Base-by-base conservation (phyloP, 2,113 vertebrate genomes). In the Pampusana beccarii region DNA sequence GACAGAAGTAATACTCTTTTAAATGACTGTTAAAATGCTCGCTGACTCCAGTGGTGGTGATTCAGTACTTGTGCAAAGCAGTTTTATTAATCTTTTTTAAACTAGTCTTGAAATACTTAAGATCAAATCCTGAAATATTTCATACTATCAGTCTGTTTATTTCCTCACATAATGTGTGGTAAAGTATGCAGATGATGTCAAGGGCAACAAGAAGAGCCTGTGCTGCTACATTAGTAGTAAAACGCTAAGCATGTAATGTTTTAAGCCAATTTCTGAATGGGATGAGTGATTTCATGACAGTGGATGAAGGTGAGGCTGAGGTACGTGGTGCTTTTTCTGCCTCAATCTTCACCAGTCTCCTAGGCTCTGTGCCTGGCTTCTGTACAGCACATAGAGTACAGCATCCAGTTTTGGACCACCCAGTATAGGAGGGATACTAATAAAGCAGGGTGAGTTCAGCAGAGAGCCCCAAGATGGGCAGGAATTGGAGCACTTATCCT, bases 221-320 rank as follows among this genome's bases (percentile, higher is more conserved):
- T 0, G 18, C 33, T n/a, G 23, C 36, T 36, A 38, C 1, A 0
- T 34, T 50, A 21, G 16, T 6, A 40, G 12, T 9, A 74, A 82
- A 93, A 70, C 13, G 9, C 25, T 50, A 60, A 91, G 20, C 15
- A 78, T 58, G 13, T 33, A 51, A 50, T 20, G 13, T 34, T 75
- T 67, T 61, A 66, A 58, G 46, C 9, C 34, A 44, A 11, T 73
- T 73, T 53, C 17, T 67, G 64, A 86, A 44, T 21, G 7, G 14
- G 9, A 18, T 48, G 16, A 89, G 19, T 67, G 15, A 44, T 64
- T 64, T 54, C 56, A 24, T 4, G 5, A 48, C 9, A 48, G 28
- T 31, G 8, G 33, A 13, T 54, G 9, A 64, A 80, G 31, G 53
- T 38, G 61, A 50, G 19, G 3, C n/a, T 81, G 65, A 73, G 17